A percentile compares a stretch with the other conserved stretches of the same genome.
Conservation (phyloP, 2,113 vertebrate species). For the Clarias magur region DNA sequence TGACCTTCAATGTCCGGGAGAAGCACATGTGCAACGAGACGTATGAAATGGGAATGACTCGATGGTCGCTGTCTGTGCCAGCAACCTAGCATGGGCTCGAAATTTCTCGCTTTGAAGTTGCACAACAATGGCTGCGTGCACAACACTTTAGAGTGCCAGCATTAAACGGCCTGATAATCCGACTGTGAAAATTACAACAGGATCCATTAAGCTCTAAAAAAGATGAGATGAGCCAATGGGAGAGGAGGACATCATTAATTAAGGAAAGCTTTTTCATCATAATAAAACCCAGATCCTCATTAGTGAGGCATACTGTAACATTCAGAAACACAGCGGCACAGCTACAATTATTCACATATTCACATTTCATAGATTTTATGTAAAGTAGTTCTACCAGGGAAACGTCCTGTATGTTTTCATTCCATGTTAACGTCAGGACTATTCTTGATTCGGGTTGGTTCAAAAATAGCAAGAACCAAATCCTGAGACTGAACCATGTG, state of each 20-base stretch:
- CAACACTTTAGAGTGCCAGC: not conserved
- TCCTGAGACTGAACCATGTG: not conserved
- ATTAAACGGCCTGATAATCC: slow-evolving; percentile 30
- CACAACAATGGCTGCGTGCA: not conserved
- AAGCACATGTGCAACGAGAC: not conserved
- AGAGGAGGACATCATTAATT: slow-evolving; percentile 21
- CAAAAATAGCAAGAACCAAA: slow-evolving; percentile 10
- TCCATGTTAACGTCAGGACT: slow-evolving; percentile 2
- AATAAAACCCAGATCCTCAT: slow-evolving; percentile 7
- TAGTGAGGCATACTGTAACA: slow-evolving; percentile 39
- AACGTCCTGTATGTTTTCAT: not conserved
- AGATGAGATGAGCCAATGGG: not conserved
- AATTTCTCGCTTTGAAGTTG: not conserved
- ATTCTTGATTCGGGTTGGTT: slow-evolving; percentile 23
- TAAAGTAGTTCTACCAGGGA: not conserved
- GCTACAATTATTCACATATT: not conserved
- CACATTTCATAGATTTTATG: not conserved
- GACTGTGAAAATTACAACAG: not conserved
- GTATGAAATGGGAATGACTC: slow-evolving; percentile 2
- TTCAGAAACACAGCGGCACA: slow-evolving; percentile 41
- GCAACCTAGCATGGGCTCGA: not conserved
- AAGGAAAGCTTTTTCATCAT: slow-evolving; percentile 6
- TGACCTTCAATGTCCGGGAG: slow-evolving; percentile 12
- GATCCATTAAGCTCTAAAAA: not conserved
- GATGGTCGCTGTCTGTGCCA: not conserved